Evolutionary conservation across 2,888 invertebrate genomes (phyloP).

Genomic region (Aporophyla lueneburgensis): DNA sequence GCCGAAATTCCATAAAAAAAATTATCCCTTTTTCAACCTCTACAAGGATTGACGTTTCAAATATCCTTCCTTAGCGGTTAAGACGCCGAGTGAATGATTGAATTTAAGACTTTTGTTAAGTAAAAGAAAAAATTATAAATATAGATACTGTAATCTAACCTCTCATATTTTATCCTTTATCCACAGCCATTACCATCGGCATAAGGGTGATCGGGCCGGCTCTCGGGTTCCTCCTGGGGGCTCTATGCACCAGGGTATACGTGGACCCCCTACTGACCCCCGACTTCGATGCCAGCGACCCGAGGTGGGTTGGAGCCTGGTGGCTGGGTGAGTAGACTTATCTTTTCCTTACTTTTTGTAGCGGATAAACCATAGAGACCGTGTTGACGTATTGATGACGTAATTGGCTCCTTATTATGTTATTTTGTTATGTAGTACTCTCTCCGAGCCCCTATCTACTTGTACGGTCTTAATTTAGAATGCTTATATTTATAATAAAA

Average conservation of each 20-base stretch:
- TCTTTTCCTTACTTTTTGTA: background rate
- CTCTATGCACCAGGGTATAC: constrained; percentile 96
- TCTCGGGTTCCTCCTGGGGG: constrained; percentile 96
- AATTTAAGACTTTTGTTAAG: background rate
- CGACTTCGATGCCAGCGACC: constrained; percentile 94
- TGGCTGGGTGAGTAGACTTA: constrained; percentile 94
- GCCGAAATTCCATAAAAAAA: background rate
- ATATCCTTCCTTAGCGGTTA: background rate
- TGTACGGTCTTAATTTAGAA: background rate
- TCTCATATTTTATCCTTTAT: constrained; percentile 65
- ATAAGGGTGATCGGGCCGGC: constrained; percentile 97
- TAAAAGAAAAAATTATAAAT: background rate
- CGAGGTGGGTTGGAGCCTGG: constrained; percentile 99
- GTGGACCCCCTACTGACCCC: constrained; percentile 94
- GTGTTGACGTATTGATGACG: constrained; percentile 6
- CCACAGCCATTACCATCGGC: constrained; percentile 96
- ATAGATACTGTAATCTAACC: constrained; percentile 1
- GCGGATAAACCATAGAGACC: background rate
- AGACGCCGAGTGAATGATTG: background rate
- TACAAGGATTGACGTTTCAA: background rate
- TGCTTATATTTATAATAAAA: constrained; percentile 1
- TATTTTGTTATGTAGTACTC: too few relatives aligned
- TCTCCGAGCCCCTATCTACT: too few relatives aligned
- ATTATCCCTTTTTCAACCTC: background rate
- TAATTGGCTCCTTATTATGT: constrained; percentile 17